A percentile compares a stretch with the other conserved stretches of the same genome.
Conservation (phyloP, 1,140 invertebrate species). For the Danaus plexippus region DNA sequence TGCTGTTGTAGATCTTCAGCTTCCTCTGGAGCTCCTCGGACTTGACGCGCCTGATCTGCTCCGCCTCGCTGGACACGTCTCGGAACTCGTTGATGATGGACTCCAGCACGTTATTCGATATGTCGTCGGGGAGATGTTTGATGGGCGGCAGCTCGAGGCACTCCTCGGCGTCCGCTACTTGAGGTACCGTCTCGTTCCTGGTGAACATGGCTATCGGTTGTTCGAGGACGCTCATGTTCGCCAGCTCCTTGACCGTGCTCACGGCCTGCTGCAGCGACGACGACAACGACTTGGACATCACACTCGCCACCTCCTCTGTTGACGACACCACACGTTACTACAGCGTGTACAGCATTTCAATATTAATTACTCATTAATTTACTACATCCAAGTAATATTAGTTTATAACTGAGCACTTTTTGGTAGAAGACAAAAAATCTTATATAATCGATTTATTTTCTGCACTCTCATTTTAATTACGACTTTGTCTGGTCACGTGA, state of each 20-base stretch:
- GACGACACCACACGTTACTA: neutral
- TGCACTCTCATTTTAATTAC: too few relatives aligned
- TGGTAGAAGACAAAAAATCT: neutral
- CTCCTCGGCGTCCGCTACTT: constrained; percentile 53
- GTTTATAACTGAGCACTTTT: neutral
- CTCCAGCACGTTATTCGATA: constrained; percentile 55
- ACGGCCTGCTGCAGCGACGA: constrained; percentile 60
- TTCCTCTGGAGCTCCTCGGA: constrained; percentile 56
- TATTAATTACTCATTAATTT: neutral
- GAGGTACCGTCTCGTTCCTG: constrained; percentile 36
- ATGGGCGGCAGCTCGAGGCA: constrained; percentile 66
- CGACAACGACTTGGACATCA: constrained; percentile 64
- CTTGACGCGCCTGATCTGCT: constrained; percentile 38
- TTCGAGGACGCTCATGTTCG: constrained; percentile 51
- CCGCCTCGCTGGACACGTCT: constrained; percentile 42
- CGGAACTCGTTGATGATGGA: constrained; percentile 58
- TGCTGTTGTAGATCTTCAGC: constrained; percentile 54
- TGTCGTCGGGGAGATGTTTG: constrained; percentile 48
- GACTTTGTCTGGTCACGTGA: too few relatives aligned
- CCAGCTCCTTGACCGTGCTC: constrained; percentile 56
- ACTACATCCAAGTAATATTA: neutral
- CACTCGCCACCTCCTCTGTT: constrained; percentile 46
- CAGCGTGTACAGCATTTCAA: neutral
- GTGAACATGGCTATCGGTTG: constrained; percentile 51
- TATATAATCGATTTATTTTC: too few relatives aligned